Evolutionary conservation across 2,113 vertebrate genomes (phyloP), one percentile per base, ranked within the genome.

Genomic region (Corvus hawaiiensis): DNA sequence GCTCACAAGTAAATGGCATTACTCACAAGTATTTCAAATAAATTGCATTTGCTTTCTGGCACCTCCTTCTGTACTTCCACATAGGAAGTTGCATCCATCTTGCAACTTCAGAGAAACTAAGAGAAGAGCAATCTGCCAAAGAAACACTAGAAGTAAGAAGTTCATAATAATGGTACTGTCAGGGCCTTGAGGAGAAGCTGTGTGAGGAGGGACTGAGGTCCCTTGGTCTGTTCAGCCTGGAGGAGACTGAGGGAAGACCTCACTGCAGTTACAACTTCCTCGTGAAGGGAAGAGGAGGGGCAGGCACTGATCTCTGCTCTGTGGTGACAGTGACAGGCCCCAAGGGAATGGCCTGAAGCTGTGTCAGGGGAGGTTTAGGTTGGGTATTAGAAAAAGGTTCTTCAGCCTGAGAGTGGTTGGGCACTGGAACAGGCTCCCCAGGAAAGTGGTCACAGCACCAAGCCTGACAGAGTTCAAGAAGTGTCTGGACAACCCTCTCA

Each of bases 401-500:
- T 51, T 51, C 13, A 1, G 5, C n/a, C 26, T 5, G 13, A 37
- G 35, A 4, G 20, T 12, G 27, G 4, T 1, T 30, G 35, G 15
- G 15, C 35, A 52, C 28, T 39, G 27, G 44, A 54, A 41, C 28
- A 54, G 20, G 27, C 27, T 52, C 68, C 48, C 35, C 15, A 41
- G 15, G 33, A 5, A 2, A 46, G 33, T 58, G 54, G 13, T 28
- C 14, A n/a, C 23, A 44, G 41, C 32, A 22, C 24, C 14, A 49
- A 48, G 11, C 11, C 67, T 73, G 76, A 5, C 14, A 58, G 32
- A 80, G 32, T 2, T 56, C 58, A 27, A 16, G 24, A n/a, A 35
- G 5, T 0, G 2, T 37, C 37, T 51, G 30, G 18, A 32, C 10
- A 55, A 12, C 3, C 1, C 32, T 51, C 15, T 37, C 22, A 58